These are phyloP conservation scores for Sphaeridia pumilis DNA, from an alignment of 2,888 invertebrate species.

Conservation along the genomic window DNA sequence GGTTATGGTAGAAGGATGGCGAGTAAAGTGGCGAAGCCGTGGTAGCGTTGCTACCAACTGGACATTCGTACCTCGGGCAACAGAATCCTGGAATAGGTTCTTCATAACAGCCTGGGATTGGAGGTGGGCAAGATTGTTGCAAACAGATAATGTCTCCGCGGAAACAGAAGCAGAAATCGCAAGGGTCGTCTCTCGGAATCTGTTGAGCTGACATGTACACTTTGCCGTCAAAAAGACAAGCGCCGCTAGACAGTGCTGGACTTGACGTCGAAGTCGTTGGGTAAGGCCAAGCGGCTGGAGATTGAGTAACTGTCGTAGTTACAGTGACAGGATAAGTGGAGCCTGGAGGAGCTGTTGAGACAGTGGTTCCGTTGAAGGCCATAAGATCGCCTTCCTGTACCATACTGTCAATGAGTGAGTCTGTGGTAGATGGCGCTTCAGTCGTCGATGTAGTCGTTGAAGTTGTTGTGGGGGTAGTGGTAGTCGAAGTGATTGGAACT, in stretches of 20 bases:
- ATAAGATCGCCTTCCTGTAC: neutral
- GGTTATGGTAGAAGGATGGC: constrained; percentile 43
- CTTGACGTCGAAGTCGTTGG: constrained; percentile 24
- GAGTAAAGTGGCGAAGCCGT: constrained; percentile 76
- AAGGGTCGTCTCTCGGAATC: constrained; percentile 85
- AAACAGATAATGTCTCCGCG: constrained; percentile 88
- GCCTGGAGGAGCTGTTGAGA: constrained; percentile 6
- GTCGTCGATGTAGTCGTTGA: constrained; percentile 14
- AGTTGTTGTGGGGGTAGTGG: neutral
- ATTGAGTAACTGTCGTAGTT: constrained; percentile 32
- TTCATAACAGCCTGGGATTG: constrained; percentile 80
- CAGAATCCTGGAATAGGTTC: constrained; percentile 89
- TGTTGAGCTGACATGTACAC: constrained; percentile 89
- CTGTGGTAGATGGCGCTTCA: constrained; percentile 19
- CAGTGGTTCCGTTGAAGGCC: constrained; percentile 1
- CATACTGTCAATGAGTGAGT: constrained; percentile 16
- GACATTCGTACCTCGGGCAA: constrained; percentile 88
- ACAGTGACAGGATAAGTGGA: constrained; percentile 13
- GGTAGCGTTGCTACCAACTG: constrained; percentile 70
- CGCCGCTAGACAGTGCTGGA: constrained; percentile 65
- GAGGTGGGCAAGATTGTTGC: constrained; percentile 90
- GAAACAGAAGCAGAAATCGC: constrained; percentile 95
- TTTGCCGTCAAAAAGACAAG: constrained; percentile 82
- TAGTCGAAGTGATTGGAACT: constrained; percentile 33
- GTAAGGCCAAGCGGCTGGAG: constrained; percentile 31